phyloP scores from a whole-genome alignment of 2,888 invertebrate genomes.

The Parascotia fuliginaria region DNA sequence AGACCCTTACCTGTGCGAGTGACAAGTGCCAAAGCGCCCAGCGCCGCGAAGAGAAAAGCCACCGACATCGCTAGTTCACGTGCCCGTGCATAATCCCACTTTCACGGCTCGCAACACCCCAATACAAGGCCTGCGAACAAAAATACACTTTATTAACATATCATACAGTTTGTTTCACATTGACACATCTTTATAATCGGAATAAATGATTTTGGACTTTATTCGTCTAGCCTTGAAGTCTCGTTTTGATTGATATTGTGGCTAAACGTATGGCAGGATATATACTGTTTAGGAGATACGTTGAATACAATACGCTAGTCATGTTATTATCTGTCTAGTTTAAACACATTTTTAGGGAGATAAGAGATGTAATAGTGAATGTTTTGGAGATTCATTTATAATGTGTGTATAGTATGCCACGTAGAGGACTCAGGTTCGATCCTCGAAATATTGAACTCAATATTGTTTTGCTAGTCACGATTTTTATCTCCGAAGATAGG shows the following conservation, averaged over 20 bases:
- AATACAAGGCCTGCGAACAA: constrained; percentile 59
- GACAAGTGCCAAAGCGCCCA: constrained; percentile 73
- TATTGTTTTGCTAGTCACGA: too few relatives aligned
- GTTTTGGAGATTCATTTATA: too few relatives aligned
- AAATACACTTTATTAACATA: constrained; percentile 45
- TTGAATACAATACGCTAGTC: constrained; percentile 30
- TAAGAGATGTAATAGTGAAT: too few relatives aligned
- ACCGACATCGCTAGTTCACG: constrained; percentile 72
- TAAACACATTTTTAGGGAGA: constrained; percentile 9
- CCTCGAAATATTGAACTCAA: too few relatives aligned
- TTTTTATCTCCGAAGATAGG: too few relatives aligned
- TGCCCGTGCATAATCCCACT: constrained; percentile 68
- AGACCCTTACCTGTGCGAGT: constrained; percentile 69
- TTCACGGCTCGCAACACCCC: constrained; percentile 60
- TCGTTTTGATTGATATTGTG: constrained; percentile 11
- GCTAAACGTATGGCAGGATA: constrained; percentile 12
- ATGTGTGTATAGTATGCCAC: too few relatives aligned
- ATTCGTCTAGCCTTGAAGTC: constrained; percentile 4
- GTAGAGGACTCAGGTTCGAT: too few relatives aligned
- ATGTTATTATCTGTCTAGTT: constrained; percentile 20
- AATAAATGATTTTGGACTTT: constrained; percentile 6
- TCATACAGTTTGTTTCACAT: constrained; percentile 13
- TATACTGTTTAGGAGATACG: constrained; percentile 15
- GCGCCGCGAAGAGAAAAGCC: constrained; percentile 68
- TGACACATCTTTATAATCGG: not conserved